Conservation (phyloP, 1,140 invertebrate genomes). For the Solenopsis fugax region DNA sequence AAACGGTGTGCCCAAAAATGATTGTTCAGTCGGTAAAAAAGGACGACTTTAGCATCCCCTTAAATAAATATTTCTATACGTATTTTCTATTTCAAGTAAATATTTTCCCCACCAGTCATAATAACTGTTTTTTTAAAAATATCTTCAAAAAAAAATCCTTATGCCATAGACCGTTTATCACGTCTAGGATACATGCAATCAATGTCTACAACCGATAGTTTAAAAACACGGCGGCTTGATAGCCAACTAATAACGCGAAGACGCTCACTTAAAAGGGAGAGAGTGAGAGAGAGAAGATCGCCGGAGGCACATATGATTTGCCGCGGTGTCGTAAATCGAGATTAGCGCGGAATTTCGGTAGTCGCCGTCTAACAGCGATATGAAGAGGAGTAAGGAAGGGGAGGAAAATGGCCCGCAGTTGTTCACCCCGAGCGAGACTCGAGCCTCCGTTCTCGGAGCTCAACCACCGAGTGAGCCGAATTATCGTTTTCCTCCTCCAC, state of each 20-base stretch:
- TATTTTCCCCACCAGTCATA: background rate
- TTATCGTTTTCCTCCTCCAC: constrained; percentile 58
- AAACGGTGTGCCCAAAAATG: no score
- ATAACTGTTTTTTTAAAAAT: background rate
- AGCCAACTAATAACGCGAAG: constrained; percentile 50
- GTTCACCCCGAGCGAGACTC: constrained; percentile 32
- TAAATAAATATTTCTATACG: no score
- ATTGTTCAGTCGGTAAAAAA: no score
- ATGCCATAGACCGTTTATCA: background rate
- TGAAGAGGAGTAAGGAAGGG: background rate
- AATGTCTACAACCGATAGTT: background rate
- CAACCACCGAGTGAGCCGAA: constrained; percentile 44
- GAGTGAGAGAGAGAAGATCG: constrained; percentile 8
- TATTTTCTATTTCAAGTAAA: no score
- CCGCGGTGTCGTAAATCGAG: constrained; percentile 77
- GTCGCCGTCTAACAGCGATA: constrained; percentile 53
- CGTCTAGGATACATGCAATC: background rate
- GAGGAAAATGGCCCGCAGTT: constrained; percentile 22
- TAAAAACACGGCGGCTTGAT: constrained; percentile 9
- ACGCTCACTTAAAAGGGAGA: background rate
- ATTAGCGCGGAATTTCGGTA: constrained; percentile 75
- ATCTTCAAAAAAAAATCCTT: background rate
- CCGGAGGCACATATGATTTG: constrained; percentile 76
- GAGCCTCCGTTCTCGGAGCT: constrained; percentile 33
- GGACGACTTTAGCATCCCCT: no score